Conservation (phyloP, 2,113 vertebrate species). For the Connochaetes taurinus region DNA sequence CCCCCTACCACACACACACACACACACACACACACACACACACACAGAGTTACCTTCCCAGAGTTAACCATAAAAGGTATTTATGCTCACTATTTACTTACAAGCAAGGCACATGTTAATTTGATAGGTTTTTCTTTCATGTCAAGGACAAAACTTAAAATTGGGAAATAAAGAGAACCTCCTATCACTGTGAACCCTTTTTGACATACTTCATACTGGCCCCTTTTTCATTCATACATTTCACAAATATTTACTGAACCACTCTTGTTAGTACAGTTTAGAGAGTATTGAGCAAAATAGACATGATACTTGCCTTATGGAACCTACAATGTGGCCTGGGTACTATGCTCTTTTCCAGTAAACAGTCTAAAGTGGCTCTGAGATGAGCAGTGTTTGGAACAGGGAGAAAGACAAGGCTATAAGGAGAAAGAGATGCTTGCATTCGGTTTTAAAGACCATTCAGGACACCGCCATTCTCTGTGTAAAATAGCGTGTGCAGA, state of each 20-base stretch:
- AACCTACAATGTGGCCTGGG: too few relatives aligned
- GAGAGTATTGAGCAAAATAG: background rate
- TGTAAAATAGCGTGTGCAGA: background rate
- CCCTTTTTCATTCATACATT: background rate
- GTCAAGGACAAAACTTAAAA: background rate
- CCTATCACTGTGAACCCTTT: background rate
- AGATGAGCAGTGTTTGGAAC: too few relatives aligned
- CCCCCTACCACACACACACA: background rate
- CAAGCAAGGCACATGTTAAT: background rate
- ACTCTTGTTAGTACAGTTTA: background rate
- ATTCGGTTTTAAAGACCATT: accelerated
- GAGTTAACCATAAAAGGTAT: background rate
- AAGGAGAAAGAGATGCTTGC: background rate
- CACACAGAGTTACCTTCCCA: background rate
- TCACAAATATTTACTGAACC: background rate
- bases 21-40: background rate
- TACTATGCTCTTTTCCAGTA: accelerated
- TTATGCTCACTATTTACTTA: background rate
- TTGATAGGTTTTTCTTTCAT: background rate
- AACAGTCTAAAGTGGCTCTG: background rate
- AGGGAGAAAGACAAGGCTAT: background rate
- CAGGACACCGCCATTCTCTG: background rate
- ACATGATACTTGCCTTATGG: too few relatives aligned
- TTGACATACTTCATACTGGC: background rate
- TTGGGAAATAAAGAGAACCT: background rate